Conservation (phyloP, 2,113 vertebrate species). For the Saimiri boliviensis region DNA sequence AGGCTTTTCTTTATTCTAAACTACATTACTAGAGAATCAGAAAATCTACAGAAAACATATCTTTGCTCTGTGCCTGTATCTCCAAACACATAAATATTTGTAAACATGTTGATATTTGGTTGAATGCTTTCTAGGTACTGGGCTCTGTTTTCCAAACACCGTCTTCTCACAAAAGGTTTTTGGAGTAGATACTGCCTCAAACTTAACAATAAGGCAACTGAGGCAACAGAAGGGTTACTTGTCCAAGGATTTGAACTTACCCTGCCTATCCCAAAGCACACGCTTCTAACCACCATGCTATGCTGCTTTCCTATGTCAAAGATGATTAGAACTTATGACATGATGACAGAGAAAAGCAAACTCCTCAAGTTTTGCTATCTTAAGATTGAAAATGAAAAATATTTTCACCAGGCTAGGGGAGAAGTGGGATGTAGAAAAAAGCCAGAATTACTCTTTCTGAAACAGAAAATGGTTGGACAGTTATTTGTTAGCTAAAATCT, state of each 20-base stretch:
- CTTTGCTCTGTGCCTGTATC: neutral
- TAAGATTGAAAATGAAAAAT: neutral
- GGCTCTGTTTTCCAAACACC: neutral
- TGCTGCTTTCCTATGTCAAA: neutral
- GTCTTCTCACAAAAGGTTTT: neutral
- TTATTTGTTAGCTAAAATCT: slow-evolving; percentile 2
- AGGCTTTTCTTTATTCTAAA: neutral
- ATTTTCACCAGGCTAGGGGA: rapidly evolving
- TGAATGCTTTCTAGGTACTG: neutral
- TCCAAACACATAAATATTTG: neutral
- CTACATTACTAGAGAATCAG: neutral
- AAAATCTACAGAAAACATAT: neutral
- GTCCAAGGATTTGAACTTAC: neutral
- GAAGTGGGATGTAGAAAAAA: neutral
- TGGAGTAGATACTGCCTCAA: neutral
- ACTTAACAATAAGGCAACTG: neutral
- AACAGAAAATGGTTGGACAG: neutral
- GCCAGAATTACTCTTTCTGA: neutral
- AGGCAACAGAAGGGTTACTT: neutral
- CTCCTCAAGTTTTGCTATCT: neutral
- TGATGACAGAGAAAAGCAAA: neutral
- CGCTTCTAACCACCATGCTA: rapidly evolving
- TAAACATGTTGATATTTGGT: neutral
- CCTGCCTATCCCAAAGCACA: too few relatives aligned
- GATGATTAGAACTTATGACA: neutral